Evolutionary conservation across 1,140 invertebrate species (phyloP).

Genomic region (Psilanteris sp.): DNA sequence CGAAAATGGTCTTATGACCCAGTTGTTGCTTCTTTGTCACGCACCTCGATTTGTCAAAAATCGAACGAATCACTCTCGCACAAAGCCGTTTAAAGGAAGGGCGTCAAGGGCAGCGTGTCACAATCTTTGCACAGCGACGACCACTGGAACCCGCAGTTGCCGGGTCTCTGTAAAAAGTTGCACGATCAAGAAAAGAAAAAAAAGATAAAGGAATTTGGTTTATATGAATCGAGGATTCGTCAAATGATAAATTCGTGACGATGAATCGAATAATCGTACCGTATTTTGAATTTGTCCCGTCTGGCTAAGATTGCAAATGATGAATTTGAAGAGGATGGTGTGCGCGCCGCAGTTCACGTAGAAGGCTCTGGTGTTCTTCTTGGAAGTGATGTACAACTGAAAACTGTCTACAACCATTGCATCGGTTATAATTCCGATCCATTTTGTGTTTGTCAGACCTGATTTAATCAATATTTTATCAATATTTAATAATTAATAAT

Average conservation of each 20-base stretch:
- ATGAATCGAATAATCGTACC: constrained; percentile 33
- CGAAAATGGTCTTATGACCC: constrained; percentile 31
- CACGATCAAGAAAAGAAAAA: neutral
- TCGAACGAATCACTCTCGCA: constrained; percentile 37
- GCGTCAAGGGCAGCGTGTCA: constrained; percentile 61
- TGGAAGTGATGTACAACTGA: constrained; percentile 48
- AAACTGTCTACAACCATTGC: constrained; percentile 52
- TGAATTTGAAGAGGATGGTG: constrained; percentile 68
- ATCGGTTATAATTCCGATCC: constrained; percentile 70
- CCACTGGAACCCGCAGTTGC: constrained; percentile 54
- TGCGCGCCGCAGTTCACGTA: constrained; percentile 43
- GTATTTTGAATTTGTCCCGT: constrained; percentile 53
- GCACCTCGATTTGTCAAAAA: constrained; percentile 45
- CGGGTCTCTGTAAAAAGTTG: constrained; percentile 20
- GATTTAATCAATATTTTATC: constrained; percentile 25
- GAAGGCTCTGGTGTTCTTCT: constrained; percentile 42
- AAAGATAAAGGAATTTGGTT: neutral
- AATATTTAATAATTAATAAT: too few relatives aligned
- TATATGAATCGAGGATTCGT: neutral
- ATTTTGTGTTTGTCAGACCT: constrained; percentile 61
- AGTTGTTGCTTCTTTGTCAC: constrained; percentile 26
- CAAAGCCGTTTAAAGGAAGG: constrained; percentile 26
- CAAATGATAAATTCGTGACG: constrained; percentile 16
- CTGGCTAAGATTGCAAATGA: constrained; percentile 63
- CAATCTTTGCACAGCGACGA: constrained; percentile 33